Conservation (phyloP, 1,140 invertebrate genomes). For the Caenorhabditis inopinata region DNA sequence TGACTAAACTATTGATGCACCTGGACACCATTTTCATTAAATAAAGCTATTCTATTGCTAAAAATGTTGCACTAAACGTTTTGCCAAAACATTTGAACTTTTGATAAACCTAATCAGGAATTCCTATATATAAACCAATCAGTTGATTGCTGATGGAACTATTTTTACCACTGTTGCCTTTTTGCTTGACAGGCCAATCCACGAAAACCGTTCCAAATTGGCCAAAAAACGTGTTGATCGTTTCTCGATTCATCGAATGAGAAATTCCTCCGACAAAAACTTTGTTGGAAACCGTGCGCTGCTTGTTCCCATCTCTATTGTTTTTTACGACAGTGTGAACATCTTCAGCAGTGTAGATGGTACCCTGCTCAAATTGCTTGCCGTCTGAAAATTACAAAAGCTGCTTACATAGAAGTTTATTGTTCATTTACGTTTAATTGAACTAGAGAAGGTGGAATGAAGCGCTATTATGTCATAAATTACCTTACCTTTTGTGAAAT, state of each 20-base stretch:
- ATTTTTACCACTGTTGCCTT: background rate
- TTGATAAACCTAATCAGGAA: no score
- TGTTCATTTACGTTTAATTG: background rate
- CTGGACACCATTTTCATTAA: no score
- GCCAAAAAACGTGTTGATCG: background rate
- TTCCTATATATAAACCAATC: no score
- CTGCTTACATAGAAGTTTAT: background rate
- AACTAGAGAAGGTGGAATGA: background rate
- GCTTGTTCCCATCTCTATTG: background rate
- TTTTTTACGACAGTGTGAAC: slow-evolving; percentile 1
- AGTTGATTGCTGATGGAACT: no score
- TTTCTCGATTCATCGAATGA: background rate
- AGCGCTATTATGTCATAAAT: no score
- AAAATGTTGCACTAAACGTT: no score
- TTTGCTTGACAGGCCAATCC: background rate
- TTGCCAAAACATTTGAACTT: no score
- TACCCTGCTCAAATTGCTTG: no score
- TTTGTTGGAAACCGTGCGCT: background rate
- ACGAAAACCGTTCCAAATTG: background rate
- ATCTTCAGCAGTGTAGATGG: slow-evolving; percentile 4
- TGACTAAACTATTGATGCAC: no score
- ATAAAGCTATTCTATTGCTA: no score
- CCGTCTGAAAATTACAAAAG: background rate
- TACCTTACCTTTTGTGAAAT: no score
- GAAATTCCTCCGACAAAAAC: background rate